Conservation (phyloP, 2,888 invertebrate species). For the Hirudinaria manillensis region DNA sequence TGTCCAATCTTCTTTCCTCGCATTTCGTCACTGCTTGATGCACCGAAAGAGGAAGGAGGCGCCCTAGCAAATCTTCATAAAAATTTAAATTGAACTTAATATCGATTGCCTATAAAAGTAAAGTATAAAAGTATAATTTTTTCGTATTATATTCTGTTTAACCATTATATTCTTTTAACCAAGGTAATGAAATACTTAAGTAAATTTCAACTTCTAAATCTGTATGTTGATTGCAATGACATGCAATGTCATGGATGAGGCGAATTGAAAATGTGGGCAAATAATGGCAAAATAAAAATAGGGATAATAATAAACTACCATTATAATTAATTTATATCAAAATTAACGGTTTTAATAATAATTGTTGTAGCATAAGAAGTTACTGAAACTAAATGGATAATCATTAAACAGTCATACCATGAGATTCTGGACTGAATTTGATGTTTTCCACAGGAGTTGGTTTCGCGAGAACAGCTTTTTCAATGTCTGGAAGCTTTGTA, state of each 20-base stretch:
- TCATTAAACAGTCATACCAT: neutral
- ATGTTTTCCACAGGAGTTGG: slow-evolving; percentile 66
- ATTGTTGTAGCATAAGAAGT: neutral
- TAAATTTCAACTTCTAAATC: no score
- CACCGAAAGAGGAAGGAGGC: slow-evolving; percentile 80
- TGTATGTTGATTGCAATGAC: no score
- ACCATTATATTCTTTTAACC: no score
- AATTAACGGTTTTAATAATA: neutral
- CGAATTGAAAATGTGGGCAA: no score
- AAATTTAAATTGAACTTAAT: neutral
- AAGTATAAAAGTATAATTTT: no score
- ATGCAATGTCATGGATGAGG: no score
- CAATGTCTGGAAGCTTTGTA: slow-evolving; percentile 57
- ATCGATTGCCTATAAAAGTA: neutral
- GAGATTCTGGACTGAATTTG: slow-evolving; percentile 57
- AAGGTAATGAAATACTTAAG: no score
- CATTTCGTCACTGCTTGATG: slow-evolving; percentile 82
- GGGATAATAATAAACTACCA: no score
- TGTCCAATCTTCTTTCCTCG: slow-evolving; percentile 76
- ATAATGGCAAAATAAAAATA: no score
- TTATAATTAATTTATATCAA: no score
- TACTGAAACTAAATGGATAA: neutral
- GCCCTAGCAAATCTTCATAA: slow-evolving; percentile 71
- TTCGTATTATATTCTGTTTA: no score
- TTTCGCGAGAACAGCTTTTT: slow-evolving; percentile 79